These are phyloP conservation scores for Halesus radiatus DNA, from an alignment of 1,140 invertebrate species.

Conservation along the genomic window DNA sequence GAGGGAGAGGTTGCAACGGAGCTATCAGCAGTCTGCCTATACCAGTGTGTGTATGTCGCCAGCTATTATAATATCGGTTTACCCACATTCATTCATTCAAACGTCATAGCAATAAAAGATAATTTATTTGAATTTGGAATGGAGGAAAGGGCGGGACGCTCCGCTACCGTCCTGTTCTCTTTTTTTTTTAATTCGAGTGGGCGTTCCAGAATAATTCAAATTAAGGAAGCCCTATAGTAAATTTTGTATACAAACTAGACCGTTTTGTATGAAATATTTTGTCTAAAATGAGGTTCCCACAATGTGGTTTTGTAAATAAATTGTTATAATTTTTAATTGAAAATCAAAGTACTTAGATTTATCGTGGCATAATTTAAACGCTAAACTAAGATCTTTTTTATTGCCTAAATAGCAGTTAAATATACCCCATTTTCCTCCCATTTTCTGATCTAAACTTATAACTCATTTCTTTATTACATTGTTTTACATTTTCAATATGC, in stretches of 20 bases:
- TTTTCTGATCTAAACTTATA: too few relatives aligned
- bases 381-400: too few relatives aligned
- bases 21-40: too few relatives aligned
- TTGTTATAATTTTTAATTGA: not conserved
- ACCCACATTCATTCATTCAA: constrained; percentile 54
- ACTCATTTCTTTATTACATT: too few relatives aligned
- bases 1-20: too few relatives aligned
- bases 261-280: not conserved
- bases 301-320: not conserved
- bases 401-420: too few relatives aligned
- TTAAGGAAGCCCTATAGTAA: constrained; percentile 2
- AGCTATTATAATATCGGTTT: constrained; percentile 54
- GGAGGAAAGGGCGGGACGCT: constrained; percentile 26
- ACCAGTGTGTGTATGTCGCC: constrained; percentile 33
- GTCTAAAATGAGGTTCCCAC: not conserved
- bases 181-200: not conserved
- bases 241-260: constrained; percentile 2
- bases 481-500: too few relatives aligned
- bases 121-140: constrained; percentile 53
- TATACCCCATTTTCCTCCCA: too few relatives aligned
- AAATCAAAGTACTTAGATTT: not conserved
- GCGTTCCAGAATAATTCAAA: constrained; percentile 12
- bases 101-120: constrained; percentile 56
- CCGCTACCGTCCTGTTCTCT: constrained; percentile 11
- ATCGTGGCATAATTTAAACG: too few relatives aligned